Conservation (phyloP, 2,797 vertebrate species). For the Graptemys geographica region DNA sequence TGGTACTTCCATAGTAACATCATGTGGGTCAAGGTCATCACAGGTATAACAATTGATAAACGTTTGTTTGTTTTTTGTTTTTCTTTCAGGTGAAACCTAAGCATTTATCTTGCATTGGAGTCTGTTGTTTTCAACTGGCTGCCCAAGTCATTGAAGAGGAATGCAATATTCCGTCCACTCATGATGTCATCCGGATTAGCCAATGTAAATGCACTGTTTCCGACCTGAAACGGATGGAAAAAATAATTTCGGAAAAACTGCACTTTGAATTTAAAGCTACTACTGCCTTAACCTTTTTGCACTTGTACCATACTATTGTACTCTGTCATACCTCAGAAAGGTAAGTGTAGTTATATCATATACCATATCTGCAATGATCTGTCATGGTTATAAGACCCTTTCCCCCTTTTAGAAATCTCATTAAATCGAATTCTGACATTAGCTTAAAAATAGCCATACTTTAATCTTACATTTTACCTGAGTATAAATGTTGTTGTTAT, state of each 20-base stretch:
- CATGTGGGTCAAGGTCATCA: not conserved
- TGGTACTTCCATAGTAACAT: not conserved
- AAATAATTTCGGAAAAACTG: slow-evolving; percentile 95
- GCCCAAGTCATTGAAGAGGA: slow-evolving; percentile 91
- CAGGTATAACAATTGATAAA: accelerated
- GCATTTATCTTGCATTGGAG: slow-evolving; percentile 95
- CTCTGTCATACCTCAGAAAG: slow-evolving; percentile 90
- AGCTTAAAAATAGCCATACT: not conserved
- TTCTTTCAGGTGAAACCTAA: slow-evolving; percentile 91
- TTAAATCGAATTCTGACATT: accelerated
- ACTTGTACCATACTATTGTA: slow-evolving; percentile 92
- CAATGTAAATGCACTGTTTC: slow-evolving; percentile 96
- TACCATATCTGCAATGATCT: not conserved
- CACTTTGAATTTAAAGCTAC: slow-evolving; percentile 94
- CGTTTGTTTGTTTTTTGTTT: not conserved
- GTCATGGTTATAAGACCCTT: accelerated
- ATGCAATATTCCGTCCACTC: slow-evolving; percentile 88
- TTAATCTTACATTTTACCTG: not conserved
- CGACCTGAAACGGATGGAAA: slow-evolving; percentile 96
- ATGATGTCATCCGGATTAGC: slow-evolving; percentile 96
- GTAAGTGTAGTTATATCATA: slow-evolving; percentile 80
- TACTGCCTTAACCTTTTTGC: slow-evolving; percentile 98
- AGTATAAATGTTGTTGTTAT: accelerated
- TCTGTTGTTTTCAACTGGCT: slow-evolving; percentile 94
- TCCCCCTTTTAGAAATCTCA: accelerated